Percentiles rank a stretch among this genome's conserved stretches.
phyloP scores from a whole-genome alignment of 2,888 invertebrate genomes.

The Cactoblastis cactorum region DNA sequence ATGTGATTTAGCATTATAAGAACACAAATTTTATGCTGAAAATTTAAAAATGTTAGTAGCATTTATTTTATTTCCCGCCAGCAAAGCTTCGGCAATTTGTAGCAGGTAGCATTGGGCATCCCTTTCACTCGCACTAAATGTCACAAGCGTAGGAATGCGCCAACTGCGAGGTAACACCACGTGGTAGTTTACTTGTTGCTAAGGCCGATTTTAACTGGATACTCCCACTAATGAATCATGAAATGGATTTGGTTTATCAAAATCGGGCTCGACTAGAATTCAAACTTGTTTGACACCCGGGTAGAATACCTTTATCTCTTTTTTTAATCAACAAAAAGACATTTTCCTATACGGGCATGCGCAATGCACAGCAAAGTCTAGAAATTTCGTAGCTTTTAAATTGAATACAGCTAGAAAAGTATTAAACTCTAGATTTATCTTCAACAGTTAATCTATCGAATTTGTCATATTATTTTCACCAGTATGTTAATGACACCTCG shows the following conservation, averaged over 20 bases:
- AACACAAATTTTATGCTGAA: no score
- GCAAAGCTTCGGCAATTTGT: not conserved
- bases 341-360: not conserved
- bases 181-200: slow-evolving; percentile 11
- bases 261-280: not conserved
- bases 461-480: no score
- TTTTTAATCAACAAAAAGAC: not conserved
- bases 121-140: not conserved
- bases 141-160: not conserved
- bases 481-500: no score
- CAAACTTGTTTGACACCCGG: not conserved
- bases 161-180: not conserved
- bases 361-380: not conserved
- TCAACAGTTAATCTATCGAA: no score
- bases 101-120: not conserved
- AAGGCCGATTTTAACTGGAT: not conserved
- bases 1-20: no score
- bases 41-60: not conserved
- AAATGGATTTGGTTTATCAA: not conserved
- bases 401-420: not conserved
- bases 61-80: not conserved
- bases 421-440: no score
- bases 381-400: not conserved
- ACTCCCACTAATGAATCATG: not conserved
- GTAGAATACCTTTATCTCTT: not conserved